phyloP scores from a whole-genome alignment of 1,140 invertebrate genomes.

The Cephus cinctus region DNA sequence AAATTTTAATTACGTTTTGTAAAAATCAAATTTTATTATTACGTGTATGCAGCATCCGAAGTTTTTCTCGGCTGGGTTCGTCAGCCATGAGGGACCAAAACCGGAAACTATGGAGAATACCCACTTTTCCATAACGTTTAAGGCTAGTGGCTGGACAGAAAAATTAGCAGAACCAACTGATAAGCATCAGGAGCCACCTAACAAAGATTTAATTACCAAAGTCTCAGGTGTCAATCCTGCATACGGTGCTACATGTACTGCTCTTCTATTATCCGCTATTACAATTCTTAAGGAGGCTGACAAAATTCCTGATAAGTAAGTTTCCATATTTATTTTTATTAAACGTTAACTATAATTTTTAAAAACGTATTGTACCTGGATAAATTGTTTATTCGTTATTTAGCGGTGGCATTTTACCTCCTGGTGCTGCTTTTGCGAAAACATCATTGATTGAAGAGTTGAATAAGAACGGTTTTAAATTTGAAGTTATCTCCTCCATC shows the following conservation, averaged over 20 bases:
- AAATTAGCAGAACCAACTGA: conserved; percentile 63
- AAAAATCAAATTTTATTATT: too few species aligned
- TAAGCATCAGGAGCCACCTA: conserved; percentile 62
- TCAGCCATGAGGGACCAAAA: conserved; percentile 67
- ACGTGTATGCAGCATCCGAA: conserved; percentile 63
- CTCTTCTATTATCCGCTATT: conserved; percentile 69
- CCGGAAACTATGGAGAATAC: conserved; percentile 63
- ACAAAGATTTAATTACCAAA: conserved; percentile 68
- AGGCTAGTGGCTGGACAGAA: conserved; percentile 76
- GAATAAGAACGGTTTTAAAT: conserved; percentile 61
- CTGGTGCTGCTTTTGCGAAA: conserved; percentile 60
- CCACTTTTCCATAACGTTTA: conserved; percentile 68
- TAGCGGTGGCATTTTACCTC: conserved; percentile 56
- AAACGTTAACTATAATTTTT: background rate
- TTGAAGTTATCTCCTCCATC: conserved; percentile 55
- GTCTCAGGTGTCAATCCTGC: conserved; percentile 71
- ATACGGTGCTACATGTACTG: conserved; percentile 79
- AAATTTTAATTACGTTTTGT: too few species aligned
- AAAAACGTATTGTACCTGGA: conserved; percentile 1
- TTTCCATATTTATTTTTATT: conserved; percentile 15
- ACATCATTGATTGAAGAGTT: conserved; percentile 66
- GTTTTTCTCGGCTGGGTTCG: conserved; percentile 71
- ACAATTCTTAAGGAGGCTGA: conserved; percentile 74
- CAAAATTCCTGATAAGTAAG: conserved; percentile 72
- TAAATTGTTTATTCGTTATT: conserved; percentile 23